Conservation (phyloP, 2,113 vertebrate genomes). For the Pseudopodoces humilis region DNA sequence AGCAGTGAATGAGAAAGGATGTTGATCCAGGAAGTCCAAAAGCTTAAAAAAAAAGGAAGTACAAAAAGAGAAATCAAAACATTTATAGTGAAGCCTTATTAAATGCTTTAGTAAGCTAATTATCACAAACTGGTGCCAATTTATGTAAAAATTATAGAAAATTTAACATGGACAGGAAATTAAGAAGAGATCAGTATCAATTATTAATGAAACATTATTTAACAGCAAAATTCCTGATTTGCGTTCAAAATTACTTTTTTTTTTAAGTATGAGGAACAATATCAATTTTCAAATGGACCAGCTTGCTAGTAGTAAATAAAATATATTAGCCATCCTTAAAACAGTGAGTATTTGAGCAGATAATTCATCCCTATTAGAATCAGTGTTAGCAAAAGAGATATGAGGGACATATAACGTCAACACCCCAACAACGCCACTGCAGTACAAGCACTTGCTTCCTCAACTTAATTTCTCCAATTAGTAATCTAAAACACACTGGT, state of each 20-base stretch:
- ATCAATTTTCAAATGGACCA: not conserved
- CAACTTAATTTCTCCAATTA: not conserved
- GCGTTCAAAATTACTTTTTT: not conserved
- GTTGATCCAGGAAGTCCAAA: conserved; percentile 94
- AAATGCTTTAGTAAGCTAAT: not conserved
- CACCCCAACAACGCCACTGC: not conserved
- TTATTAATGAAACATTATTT: not conserved
- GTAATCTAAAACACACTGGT: not conserved
- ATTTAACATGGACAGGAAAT: not conserved
- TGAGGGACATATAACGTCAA: not conserved
- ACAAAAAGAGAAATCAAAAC: not conserved
- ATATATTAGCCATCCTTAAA: not conserved
- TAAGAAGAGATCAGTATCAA: not conserved
- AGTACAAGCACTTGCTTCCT: not conserved
- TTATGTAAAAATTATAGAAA: not conserved
- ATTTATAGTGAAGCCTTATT: not conserved
- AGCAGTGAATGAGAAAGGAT: conserved; percentile 91
- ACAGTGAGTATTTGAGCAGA: not conserved
- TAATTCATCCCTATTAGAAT: not conserved
- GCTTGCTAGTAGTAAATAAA: not conserved
- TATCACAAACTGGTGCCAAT: not conserved
- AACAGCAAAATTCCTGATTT: not conserved
- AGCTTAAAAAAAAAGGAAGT: conserved; percentile 73
- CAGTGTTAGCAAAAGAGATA: not conserved
- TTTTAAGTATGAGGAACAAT: not conserved